Evolutionary conservation across 2,113 vertebrate species (phyloP).

Genomic region (Phoenicopterus ruber): DNA sequence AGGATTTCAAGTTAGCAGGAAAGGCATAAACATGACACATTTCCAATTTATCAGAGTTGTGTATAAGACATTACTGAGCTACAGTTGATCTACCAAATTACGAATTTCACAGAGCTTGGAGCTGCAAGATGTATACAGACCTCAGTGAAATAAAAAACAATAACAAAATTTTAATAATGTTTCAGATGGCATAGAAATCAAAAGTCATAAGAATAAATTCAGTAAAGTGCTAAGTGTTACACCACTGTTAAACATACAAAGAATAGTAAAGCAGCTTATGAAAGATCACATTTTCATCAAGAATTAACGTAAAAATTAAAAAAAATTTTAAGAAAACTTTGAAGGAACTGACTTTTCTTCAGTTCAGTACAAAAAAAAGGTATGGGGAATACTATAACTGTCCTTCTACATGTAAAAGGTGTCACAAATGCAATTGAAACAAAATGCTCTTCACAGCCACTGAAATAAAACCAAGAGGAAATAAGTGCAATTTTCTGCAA

Average conservation of each 20-base stretch:
- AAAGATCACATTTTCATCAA: background rate
- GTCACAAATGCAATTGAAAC: background rate
- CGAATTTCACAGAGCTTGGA: background rate
- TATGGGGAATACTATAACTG: background rate
- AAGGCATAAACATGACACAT: background rate
- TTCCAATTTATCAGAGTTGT: background rate
- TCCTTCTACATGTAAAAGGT: background rate
- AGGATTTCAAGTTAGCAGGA: background rate
- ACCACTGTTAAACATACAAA: background rate
- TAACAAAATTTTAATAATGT: background rate
- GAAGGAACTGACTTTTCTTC: background rate
- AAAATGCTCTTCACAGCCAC: background rate
- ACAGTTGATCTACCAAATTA: background rate
- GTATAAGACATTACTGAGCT: background rate
- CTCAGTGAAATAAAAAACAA: background rate
- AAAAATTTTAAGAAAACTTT: background rate
- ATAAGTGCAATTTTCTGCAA: background rate
- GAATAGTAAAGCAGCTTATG: background rate
- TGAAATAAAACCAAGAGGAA: background rate
- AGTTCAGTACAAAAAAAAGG: background rate
- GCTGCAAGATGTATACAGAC: background rate
- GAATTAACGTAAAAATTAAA: background rate
- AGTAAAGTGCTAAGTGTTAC: background rate
- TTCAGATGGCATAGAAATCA: background rate
- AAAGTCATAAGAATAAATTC: background rate